Base-by-base conservation (phyloP, 2,888 invertebrate genomes). In the Crematogaster levior region DNA sequence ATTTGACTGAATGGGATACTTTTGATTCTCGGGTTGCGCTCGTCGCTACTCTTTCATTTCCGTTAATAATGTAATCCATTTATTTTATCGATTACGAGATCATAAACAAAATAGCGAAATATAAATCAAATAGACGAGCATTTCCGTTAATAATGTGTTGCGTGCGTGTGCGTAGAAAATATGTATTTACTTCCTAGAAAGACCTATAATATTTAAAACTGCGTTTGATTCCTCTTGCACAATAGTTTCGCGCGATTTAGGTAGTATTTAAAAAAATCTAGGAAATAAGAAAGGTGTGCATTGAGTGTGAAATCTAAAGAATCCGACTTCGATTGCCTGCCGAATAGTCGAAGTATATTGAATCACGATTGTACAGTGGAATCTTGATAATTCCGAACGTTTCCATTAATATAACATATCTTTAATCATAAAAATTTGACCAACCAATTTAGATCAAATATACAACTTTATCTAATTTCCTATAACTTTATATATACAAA, bases 151-250 rank as follows among this genome's bases (percentile, higher is more conserved):
- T 21, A 10, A 43, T 18, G 30, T 56, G 6, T 21, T 77, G 40
- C 40, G 77, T 68, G 68, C 18, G 40, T 66, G 65, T 21, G 53
- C 40, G 27, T 66, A 56, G 43, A 9, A 56, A 53, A 40, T 34
- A 56, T 68, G 56, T 68, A 77, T 53, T 77, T 77, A 53, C 68
- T 77, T 77, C 68, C 68, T 77, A 77, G 53, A 77, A 53, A 43
- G 21, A 12, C 37, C 51, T 46, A 12, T 56, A 56, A 79, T 70
- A 70, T 79, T 70, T 43, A 70, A 77, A 56, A 56, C 56, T 56
- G 56, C 43, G 21, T 56, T 70, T 70, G 40, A 56, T 56, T 77
- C 40, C 43, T 79, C 56, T 70, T 70, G 43, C 70, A 68, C 65
- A 37, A 65, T 51, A 68, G 24, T 43, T 6, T 70, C 43, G 70